Evolutionary conservation across 2,797 vertebrate species (phyloP).

Genomic region (Eulemur coronatus): DNA sequence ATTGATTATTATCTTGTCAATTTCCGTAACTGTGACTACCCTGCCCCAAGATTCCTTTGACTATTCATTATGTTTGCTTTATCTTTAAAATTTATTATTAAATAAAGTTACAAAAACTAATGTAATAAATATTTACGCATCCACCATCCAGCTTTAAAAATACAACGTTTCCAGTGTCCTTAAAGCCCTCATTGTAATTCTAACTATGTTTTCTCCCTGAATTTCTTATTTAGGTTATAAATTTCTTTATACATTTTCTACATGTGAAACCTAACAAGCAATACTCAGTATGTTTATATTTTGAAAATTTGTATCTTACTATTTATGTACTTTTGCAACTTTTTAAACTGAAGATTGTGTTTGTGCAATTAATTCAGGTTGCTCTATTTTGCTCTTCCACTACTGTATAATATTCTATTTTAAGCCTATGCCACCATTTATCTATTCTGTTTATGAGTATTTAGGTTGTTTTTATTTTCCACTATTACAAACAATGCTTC

Average conservation of each 20-base stretch:
- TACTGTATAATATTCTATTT: background rate
- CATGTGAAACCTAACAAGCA: background rate
- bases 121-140: background rate
- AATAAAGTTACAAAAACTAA: background rate
- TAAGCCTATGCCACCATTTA: background rate
- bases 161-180: background rate
- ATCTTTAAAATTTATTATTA: background rate
- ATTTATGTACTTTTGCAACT: background rate
- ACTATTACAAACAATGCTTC: background rate
- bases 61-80: background rate
- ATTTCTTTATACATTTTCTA: background rate
- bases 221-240: background rate
- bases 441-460: background rate
- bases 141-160: background rate
- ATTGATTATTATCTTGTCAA: background rate
- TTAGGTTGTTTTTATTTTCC: background rate
- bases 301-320: background rate
- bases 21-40: background rate
- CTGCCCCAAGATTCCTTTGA: background rate
- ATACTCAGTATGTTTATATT: background rate
- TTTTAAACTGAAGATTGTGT: background rate
- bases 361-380: background rate
- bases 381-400: background rate
- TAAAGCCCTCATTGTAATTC: background rate
- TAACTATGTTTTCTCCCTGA: background rate